A percentile compares a stretch with the other conserved stretches of the same genome.
Conservation (phyloP, 2,797 vertebrate genomes). For the Manis pentadactyla region DNA sequence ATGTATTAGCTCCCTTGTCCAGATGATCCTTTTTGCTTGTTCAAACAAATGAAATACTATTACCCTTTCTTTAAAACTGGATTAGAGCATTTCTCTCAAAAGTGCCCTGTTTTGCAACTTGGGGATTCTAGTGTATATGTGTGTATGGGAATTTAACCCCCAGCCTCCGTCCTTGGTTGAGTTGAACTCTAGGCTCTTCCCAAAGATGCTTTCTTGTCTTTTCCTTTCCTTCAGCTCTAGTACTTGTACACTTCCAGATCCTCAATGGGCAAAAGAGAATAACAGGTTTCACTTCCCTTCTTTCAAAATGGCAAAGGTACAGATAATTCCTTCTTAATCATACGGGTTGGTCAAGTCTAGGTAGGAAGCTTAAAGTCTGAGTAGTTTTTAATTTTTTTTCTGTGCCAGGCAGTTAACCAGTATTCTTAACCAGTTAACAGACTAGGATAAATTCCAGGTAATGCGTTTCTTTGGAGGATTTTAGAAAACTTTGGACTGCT, state of each 20-base stretch:
- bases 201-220: not conserved
- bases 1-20: not conserved
- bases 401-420: not conserved
- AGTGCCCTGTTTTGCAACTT: not conserved
- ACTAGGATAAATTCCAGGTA: constrained; percentile 4
- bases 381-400: constrained; percentile 50
- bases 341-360: constrained; percentile 1
- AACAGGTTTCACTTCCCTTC: not conserved
- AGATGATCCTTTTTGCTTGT: not conserved
- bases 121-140: not conserved
- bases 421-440: not conserved
- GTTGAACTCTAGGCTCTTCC: not conserved
- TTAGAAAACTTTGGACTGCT: constrained; percentile 36
- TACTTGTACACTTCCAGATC: not conserved
- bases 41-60: constrained; percentile 5
- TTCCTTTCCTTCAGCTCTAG: not conserved
- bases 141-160: not conserved
- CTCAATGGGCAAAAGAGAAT: constrained; percentile 21
- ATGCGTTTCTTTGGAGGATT: constrained; percentile 1
- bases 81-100: constrained; percentile 16
- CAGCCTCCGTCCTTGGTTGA: not conserved
- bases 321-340: not conserved
- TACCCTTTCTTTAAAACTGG: not conserved
- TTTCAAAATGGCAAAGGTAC: constrained; percentile 22
- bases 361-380: constrained; percentile 34